Conservation (phyloP, 2,113 vertebrate genomes). For the Lophotis ruficrista region DNA sequence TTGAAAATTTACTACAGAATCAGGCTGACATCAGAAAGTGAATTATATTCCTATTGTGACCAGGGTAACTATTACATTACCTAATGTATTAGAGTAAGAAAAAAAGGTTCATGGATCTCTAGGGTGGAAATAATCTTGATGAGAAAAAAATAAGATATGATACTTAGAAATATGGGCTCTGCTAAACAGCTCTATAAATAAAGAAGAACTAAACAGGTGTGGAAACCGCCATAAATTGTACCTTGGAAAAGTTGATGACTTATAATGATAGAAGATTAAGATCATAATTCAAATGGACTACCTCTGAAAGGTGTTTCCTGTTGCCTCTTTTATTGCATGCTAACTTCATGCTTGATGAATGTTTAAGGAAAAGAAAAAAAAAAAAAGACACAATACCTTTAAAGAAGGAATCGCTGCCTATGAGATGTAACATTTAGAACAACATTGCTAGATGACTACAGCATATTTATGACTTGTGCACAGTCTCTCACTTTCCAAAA, state of each 20-base stretch:
- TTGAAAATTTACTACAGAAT: neutral
- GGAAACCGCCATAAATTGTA: neutral
- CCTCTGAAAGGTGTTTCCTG: neutral
- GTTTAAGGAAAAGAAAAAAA: neutral
- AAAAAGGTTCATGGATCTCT: neutral
- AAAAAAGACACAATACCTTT: neutral
- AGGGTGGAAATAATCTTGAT: neutral
- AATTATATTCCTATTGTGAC: neutral
- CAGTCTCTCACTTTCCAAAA: neutral
- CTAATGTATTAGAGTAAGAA: neutral
- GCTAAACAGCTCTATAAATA: neutral
- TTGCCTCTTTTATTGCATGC: neutral
- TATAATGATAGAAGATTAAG: neutral
- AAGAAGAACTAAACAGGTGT: neutral
- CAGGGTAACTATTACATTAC: neutral
- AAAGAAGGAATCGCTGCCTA: neutral
- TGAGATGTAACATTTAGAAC: neutral
- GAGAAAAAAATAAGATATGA: neutral
- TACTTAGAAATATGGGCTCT: neutral
- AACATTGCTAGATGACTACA: neutral
- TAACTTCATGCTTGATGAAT: neutral
- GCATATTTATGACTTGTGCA: neutral
- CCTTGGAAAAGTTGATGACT: neutral
- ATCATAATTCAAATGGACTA: neutral
- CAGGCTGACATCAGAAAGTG: neutral